Evolutionary conservation across 2,113 vertebrate species (phyloP), one percentile per base, ranked within the genome.

Genomic region (Crocuta crocuta): DNA sequence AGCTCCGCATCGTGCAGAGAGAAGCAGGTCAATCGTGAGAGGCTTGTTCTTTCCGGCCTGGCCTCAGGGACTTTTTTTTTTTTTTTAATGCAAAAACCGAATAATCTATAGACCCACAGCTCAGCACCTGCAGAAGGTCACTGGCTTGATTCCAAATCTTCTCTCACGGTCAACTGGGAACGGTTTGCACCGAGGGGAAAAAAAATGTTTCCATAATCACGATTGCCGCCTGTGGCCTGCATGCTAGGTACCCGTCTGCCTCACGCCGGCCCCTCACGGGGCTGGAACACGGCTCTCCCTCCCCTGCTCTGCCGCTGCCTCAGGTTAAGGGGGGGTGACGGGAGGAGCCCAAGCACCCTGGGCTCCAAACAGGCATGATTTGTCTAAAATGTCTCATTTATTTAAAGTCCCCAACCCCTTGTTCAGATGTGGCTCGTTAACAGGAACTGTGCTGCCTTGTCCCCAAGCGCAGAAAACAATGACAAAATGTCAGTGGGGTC

Each of bases 81-180:
- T 66, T 79, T n/a, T 88, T 33, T 5, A 82, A 90, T n/a, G 76
- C 68, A 58, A 91, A 73, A 95, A 26, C n/a, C n/a, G 19, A 70
- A 61, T 43, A 45, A 53, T 96, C 95, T 65, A 50, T 0, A 87
- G 92, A 94, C 83, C 84, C 33, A 81, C 88, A 48, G 88, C 84
- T 71, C 76, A 58, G 76, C 78, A 90, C 88, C 93, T 73, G 85
- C 93, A 68, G 63, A 66, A 93, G 93, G 91, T 91, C 92, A 45
- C 0, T 1, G 81, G 73, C 87, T 76, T 13, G 4, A 7, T 74
- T 93, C 94, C 95, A 94, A 65, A n/a, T 39, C 28, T 28, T 31
- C 91, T 74, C 33, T 76, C 76, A 90, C 31, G 7, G 58, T 21
- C 2, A 0, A n/a, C 71, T 4, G 19, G 50, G 16, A 94, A 61